Conservation (phyloP, 2,888 invertebrate genomes). For the Xanthorhoe designata region DNA sequence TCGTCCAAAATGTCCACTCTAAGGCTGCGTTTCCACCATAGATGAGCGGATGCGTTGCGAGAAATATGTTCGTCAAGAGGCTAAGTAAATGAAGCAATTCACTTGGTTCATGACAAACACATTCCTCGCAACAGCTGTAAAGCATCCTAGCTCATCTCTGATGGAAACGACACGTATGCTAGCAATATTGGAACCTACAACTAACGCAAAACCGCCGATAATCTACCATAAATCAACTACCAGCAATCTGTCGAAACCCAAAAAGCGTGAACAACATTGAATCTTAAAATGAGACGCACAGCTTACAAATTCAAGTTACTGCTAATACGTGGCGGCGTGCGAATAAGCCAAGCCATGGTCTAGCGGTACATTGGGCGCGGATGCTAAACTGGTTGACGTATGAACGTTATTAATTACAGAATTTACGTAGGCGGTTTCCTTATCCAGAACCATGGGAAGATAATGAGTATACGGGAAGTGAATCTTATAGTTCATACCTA, state of each 20-base stretch:
- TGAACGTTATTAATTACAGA: constrained; percentile 61
- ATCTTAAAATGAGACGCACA: constrained; percentile 2
- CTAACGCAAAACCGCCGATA: constrained; percentile 3
- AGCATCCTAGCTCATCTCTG: too few relatives aligned
- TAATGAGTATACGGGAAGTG: constrained; percentile 45
- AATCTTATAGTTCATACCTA: constrained; percentile 21
- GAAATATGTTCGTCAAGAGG: too few relatives aligned
- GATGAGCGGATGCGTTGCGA: too few relatives aligned
- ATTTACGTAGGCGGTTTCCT: constrained; percentile 54
- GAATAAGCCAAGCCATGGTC: constrained; percentile 16
- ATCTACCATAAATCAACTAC: constrained; percentile 1
- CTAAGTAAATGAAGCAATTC: too few relatives aligned
- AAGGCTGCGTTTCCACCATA: too few relatives aligned
- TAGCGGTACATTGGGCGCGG: constrained; percentile 60
- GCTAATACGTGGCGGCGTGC: constrained; percentile 13
- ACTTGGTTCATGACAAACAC: too few relatives aligned
- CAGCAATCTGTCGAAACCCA: not conserved
- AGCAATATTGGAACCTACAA: constrained; percentile 8
- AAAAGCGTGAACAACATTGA: not conserved
- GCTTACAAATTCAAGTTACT: constrained; percentile 14
- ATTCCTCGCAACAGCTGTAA: too few relatives aligned
- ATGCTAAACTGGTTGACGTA: constrained; percentile 65
- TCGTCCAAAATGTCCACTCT: constrained; percentile 10
- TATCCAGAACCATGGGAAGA: constrained; percentile 55
- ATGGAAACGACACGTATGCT: not conserved